Evolutionary conservation across 2,888 invertebrate species (phyloP).

Genomic region (Germaria angustata): DNA sequence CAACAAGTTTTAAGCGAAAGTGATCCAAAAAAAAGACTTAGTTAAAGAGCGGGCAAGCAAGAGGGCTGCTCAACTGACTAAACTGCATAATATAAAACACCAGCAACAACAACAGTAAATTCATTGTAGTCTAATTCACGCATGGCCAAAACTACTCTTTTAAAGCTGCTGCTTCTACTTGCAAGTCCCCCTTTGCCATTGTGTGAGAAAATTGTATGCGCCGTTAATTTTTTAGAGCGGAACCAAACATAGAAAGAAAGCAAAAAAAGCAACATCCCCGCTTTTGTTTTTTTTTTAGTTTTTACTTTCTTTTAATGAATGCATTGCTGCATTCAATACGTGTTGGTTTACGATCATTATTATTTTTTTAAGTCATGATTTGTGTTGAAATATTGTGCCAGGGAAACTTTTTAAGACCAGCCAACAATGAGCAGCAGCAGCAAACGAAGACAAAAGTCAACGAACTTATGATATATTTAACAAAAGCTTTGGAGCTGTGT

Average conservation of each 20-base stretch:
- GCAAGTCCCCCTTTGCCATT: neutral
- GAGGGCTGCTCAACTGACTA: neutral
- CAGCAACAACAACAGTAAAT: neutral
- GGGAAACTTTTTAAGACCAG: conserved; percentile 56
- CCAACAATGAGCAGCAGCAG: neutral
- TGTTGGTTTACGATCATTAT: neutral
- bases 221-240: conserved; percentile 56
- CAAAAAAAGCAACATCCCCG: neutral
- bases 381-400: conserved; percentile 59
- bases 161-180: conserved; percentile 1
- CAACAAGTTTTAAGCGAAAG: conserved; percentile 57
- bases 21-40: conserved; percentile 20
- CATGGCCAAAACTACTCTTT: conserved; percentile 24
- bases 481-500: neutral
- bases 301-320: conserved; percentile 64
- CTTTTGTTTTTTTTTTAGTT: conserved; percentile 4
- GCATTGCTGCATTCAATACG: conserved; percentile 41
- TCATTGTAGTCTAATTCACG: conserved; percentile 55
- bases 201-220: conserved; percentile 19
- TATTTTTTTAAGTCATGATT: conserved; percentile 37
- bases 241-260: conserved; percentile 49
- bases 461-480: conserved; percentile 23
- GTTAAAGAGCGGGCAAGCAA: neutral
- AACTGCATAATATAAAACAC: conserved; percentile 6
- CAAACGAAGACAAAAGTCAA: conserved; percentile 35